Conservation (phyloP, 2,797 vertebrate species). For the Austrolebias charrua region DNA sequence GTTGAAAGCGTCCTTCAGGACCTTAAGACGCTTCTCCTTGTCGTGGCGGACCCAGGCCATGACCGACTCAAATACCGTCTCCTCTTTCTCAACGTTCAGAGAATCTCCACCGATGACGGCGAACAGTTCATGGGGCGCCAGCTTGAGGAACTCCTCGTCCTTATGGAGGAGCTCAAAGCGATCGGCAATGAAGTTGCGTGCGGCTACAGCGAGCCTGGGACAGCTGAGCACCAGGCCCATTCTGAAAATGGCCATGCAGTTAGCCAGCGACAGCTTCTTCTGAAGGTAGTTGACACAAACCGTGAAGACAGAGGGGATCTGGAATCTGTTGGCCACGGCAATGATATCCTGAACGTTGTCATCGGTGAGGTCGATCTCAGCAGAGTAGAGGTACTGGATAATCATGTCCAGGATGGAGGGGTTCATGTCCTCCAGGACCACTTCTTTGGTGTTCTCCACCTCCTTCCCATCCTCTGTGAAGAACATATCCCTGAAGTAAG, state of each 20-base stretch:
- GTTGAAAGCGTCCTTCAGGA: conserved; percentile 90
- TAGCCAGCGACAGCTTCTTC: conserved; percentile 88
- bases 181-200: conserved; percentile 92
- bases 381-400: conserved; percentile 93
- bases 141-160: conserved; percentile 93
- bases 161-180: conserved; percentile 88
- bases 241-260: conserved; percentile 94
- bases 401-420: conserved; percentile 89
- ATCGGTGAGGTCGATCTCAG: conserved; percentile 94
- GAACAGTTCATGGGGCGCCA: conserved; percentile 91
- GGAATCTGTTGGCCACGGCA: conserved; percentile 94
- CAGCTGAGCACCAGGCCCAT: conserved; percentile 93
- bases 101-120: conserved; percentile 90
- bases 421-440: conserved; percentile 91
- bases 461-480: conserved; percentile 93
- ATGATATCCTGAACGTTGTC: conserved; percentile 97
- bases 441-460: conserved; percentile 87
- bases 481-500: conserved; percentile 98
- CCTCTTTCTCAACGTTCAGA: conserved; percentile 92
- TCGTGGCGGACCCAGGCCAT: conserved; percentile 93
- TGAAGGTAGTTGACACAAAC: conserved; percentile 97
- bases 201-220: conserved; percentile 90
- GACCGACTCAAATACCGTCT: conserved; percentile 91
- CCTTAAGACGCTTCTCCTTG: conserved; percentile 87
- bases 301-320: conserved; percentile 97